Evolutionary conservation across 2,888 invertebrate species (phyloP).

Genomic region (Noctua janthina): DNA sequence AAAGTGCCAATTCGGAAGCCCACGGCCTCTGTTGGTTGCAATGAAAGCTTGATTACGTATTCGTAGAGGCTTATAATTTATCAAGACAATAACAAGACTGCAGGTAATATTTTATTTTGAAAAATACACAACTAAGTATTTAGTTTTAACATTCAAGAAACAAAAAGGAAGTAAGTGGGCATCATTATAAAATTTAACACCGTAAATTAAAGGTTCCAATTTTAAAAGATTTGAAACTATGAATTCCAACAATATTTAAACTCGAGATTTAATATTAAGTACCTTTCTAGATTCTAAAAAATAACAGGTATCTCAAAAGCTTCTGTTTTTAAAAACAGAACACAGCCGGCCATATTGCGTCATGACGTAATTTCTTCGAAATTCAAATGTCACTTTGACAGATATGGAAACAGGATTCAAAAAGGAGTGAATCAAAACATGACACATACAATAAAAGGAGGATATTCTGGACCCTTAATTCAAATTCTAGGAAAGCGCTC

Average conservation of each 20-base stretch:
- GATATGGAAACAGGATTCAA: conserved; percentile 51
- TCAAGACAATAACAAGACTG: neutral
- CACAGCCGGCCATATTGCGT: conserved; percentile 26
- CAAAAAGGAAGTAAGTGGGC: neutral
- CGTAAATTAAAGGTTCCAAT: neutral
- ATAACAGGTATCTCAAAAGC: neutral
- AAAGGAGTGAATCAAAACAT: conserved; percentile 56
- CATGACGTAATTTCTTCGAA: conserved; percentile 61
- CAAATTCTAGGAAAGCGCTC: conserved; percentile 62
- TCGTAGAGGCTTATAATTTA: neutral
- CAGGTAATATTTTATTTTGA: neutral
- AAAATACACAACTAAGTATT: neutral
- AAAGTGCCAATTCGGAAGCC: conserved; percentile 52
- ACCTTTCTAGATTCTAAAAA: neutral
- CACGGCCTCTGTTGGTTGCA: neutral
- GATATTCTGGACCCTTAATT: conserved; percentile 42
- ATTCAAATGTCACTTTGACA: conserved; percentile 64
- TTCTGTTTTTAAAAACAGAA: conserved; percentile 40
- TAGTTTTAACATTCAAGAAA: neutral
- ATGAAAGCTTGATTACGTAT: conserved; percentile 24
- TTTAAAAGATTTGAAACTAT: neutral
- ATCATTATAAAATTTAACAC: neutral
- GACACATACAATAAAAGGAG: conserved; percentile 63
- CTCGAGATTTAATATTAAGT: neutral
- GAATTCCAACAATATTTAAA: neutral